A percentile compares a stretch with the other conserved stretches of the same genome.
These are phyloP conservation scores for Yponomeuta cagnagella DNA, from an alignment of 2,888 invertebrate species.

Conservation along the genomic window DNA sequence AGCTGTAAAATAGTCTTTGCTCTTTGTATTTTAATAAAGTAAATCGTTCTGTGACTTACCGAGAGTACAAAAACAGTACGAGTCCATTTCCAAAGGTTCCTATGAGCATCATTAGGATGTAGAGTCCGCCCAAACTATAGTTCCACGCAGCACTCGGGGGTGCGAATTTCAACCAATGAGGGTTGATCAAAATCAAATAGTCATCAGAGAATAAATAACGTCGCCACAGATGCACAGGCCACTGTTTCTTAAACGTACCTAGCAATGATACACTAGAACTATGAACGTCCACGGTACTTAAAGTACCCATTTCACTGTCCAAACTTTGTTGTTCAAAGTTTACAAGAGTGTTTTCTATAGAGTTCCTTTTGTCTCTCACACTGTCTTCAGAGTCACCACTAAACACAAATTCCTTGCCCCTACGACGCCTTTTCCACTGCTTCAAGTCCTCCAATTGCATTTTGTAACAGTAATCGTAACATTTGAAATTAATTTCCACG, in stretches of 20 bases:
- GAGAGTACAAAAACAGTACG: slow-evolving; percentile 82
- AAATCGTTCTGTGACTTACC: slow-evolving; percentile 63
- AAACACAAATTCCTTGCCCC: slow-evolving; percentile 27
- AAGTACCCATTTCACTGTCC: not conserved
- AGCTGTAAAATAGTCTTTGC: too few relatives aligned
- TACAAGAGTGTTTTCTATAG: not conserved
- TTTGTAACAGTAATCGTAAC: slow-evolving; percentile 44
- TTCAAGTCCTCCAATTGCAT: slow-evolving; percentile 46
- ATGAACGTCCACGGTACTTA: not conserved
- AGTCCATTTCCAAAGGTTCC: slow-evolving; percentile 81
- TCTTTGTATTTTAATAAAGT: too few relatives aligned
- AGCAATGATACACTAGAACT: slow-evolving; percentile 22
- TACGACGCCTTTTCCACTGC: slow-evolving; percentile 61
- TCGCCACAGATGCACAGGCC: slow-evolving; percentile 70
- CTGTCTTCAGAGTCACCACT: slow-evolving; percentile 14
- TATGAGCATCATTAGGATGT: slow-evolving; percentile 76
- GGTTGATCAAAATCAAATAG: slow-evolving; percentile 76
- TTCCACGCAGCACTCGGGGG: slow-evolving; percentile 76
- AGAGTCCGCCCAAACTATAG: slow-evolving; percentile 77
- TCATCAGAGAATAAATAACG: slow-evolving; percentile 70
- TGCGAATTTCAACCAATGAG: slow-evolving; percentile 81
- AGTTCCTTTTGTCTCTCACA: not conserved
- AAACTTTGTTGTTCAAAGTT: not conserved
- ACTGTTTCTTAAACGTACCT: slow-evolving; percentile 46
- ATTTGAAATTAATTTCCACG: slow-evolving; percentile 28